Conservation (phyloP, 2,113 vertebrate species). For the Podarcis raffonei region DNA sequence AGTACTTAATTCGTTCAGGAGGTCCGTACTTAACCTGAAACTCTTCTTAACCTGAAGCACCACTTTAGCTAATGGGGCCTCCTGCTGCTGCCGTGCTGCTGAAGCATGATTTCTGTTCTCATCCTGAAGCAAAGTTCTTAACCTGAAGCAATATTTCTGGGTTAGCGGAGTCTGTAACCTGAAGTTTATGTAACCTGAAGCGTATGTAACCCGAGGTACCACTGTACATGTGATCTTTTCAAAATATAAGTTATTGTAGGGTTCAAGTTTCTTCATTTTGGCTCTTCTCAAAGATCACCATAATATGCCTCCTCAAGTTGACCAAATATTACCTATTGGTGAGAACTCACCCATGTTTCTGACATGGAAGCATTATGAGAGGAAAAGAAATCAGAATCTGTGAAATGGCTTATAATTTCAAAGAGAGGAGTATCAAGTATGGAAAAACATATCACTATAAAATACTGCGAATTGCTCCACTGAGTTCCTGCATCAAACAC, state of each 20-base stretch:
- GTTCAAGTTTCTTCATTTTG: background rate
- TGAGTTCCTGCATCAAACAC: background rate
- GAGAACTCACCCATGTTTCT: background rate
- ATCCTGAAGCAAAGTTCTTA: no score
- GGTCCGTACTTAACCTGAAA: no score
- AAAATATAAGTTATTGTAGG: background rate
- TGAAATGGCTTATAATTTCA: background rate
- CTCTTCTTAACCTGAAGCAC: no score
- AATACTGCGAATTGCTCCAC: background rate
- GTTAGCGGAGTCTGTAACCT: no score
- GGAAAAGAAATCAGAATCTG: background rate
- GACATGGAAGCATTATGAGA: background rate
- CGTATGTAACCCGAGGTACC: no score
- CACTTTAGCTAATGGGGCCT: no score
- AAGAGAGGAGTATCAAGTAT: background rate
- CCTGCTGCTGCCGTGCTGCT: no score
- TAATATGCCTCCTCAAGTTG: background rate
- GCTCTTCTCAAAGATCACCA: background rate
- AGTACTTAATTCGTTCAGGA: no score
- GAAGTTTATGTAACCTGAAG: no score
- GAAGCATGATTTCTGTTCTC: no score
- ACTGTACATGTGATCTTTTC: no score
- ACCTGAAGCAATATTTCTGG: no score
- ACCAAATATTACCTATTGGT: background rate
- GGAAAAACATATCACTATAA: background rate